A percentile compares a stretch with the other conserved stretches of the same genome.
These are phyloP conservation scores for Lasiurus cinereus DNA, from an alignment of 2,113 vertebrate species.

Conservation along the genomic window DNA sequence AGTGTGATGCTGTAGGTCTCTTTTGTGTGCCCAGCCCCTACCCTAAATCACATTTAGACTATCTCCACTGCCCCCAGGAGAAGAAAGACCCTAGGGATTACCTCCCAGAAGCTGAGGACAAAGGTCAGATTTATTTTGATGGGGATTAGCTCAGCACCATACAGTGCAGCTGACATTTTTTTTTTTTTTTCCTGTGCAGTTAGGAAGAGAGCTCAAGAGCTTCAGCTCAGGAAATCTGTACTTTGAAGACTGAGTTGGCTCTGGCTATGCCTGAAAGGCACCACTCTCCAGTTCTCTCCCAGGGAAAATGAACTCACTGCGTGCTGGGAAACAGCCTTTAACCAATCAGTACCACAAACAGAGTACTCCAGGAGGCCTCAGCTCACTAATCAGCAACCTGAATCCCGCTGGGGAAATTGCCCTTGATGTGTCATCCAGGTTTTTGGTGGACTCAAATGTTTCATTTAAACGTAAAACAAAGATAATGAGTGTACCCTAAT, in stretches of 20 bases:
- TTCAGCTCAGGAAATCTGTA: not conserved
- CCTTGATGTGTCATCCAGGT: slow-evolving; percentile 70
- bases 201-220: not conserved
- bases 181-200: not conserved
- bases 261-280: not conserved
- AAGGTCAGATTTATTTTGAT: not conserved
- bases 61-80: not conserved
- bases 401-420: slow-evolving; percentile 56
- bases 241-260: not conserved
- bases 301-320: slow-evolving; percentile 17
- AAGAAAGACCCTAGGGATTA: not conserved
- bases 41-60: not conserved
- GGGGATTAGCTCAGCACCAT: not conserved
- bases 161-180: not conserved
- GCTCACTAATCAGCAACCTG: slow-evolving; percentile 51
- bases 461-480: slow-evolving; percentile 73
- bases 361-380: slow-evolving; percentile 6
- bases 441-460: slow-evolving; percentile 65
- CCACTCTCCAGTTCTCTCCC: slow-evolving; percentile 8
- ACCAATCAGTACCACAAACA: slow-evolving; percentile 59
- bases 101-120: not conserved
- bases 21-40: not conserved
- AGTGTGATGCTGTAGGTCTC: not conserved
- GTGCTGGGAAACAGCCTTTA: not conserved
- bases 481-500: slow-evolving; percentile 5